Percentiles rank a stretch among this genome's conserved stretches.
These are phyloP conservation scores for Bombus turneri DNA, from an alignment of 1,140 invertebrate species.

Conservation along the genomic window DNA sequence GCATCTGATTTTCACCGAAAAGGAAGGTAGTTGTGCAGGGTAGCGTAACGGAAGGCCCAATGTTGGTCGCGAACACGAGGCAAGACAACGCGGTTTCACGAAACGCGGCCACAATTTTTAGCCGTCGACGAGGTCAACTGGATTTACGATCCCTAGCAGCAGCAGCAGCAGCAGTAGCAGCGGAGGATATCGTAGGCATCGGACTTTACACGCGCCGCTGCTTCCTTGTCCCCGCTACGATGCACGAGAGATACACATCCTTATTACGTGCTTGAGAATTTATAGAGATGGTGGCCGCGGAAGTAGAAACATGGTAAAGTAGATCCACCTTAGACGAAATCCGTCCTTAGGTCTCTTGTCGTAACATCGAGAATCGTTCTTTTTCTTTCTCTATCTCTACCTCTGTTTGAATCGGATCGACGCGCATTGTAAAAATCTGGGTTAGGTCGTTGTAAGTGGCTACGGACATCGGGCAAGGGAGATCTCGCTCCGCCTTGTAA, in stretches of 20 bases:
- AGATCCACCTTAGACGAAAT: background rate
- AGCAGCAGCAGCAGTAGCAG: no score
- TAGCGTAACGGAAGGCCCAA: background rate
- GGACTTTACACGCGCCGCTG: background rate
- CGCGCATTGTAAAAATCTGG: conserved; percentile 40
- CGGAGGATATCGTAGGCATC: no score
- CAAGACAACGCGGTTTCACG: conserved; percentile 38
- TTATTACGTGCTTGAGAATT: conserved; percentile 27
- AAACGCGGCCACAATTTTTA: conserved; percentile 45
- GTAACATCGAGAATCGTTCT: background rate
- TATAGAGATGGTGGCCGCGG: background rate
- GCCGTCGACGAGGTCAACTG: conserved; percentile 17
- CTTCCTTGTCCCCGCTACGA: background rate
- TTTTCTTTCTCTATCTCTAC: background rate
- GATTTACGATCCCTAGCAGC: conserved; percentile 6
- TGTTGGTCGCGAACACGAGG: background rate
- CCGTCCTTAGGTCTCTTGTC: background rate
- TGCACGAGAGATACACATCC: background rate
- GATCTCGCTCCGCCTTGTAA: background rate
- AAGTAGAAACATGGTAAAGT: background rate
- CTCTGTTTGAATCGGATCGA: background rate
- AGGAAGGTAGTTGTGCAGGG: background rate
- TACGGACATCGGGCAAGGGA: background rate
- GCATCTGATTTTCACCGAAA: background rate
- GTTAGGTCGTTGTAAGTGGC: conserved; percentile 27